Percentiles rank a stretch among this genome's conserved stretches.
Evolutionary conservation across 2,888 invertebrate species (phyloP).

Genomic region (Chrysopilus asiliformis): DNA sequence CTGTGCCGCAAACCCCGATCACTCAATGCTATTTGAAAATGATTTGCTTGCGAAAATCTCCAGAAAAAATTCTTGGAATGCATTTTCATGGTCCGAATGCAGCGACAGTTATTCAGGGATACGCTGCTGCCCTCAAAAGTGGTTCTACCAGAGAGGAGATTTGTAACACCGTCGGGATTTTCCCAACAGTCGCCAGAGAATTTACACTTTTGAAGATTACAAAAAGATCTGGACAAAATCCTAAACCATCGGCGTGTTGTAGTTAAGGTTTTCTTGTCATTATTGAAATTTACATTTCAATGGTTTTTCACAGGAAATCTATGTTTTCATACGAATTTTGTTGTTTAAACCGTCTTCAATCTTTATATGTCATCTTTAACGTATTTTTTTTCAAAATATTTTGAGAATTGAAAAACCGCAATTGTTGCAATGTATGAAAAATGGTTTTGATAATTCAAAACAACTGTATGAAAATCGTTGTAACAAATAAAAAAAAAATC

Average conservation of each 20-base stretch:
- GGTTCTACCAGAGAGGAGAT: conserved; percentile 5
- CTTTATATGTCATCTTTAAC: too few relatives aligned
- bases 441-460: too few relatives aligned
- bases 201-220: conserved; percentile 6
- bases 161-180: conserved; percentile 1
- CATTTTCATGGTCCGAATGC: conserved; percentile 8
- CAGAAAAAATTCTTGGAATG: conserved; percentile 7
- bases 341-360: too few relatives aligned
- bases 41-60: conserved; percentile 3
- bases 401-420: too few relatives aligned
- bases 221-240: conserved; percentile 7
- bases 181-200: conserved; percentile 7
- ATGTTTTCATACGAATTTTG: too few relatives aligned
- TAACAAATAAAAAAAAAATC: too few relatives aligned
- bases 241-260: neutral
- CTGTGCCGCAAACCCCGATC: neutral
- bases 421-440: too few relatives aligned
- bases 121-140: conserved; percentile 6
- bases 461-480: too few relatives aligned
- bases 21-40: conserved; percentile 7
- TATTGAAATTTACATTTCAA: too few relatives aligned
- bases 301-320: too few relatives aligned
- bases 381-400: too few relatives aligned
- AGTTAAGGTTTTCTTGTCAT: too few relatives aligned
- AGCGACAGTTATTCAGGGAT: conserved; percentile 7